Base-by-base conservation (phyloP, 35 echinoderm and acorn worm species). In the Amphiura filiformis region DNA sequence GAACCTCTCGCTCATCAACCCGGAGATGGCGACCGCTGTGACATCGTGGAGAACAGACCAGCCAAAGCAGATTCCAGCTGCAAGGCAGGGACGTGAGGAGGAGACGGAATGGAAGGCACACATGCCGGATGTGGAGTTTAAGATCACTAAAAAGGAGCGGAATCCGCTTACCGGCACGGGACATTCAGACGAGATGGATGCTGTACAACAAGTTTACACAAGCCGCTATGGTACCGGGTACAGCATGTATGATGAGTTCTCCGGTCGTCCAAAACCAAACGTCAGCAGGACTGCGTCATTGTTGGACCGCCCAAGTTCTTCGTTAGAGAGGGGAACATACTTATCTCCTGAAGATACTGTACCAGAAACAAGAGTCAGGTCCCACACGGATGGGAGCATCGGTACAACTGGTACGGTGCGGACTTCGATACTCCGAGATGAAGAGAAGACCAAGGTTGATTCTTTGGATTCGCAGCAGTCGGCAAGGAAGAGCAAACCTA, bases 161-260 rank as follows among this genome's bases (percentile, higher is more conserved):
- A 85, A 34, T 26, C 49, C 33, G 22, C 83, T 65, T 30, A 85
- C 83, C 20, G 61, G 61, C 9, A 70, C 61, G 26, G 61, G 61
- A 4, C 61, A 70, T 1, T 56, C 47, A 2, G 37, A 33, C 7
- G 83, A 85, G 47, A 84, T 34, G 31, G 49, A 84, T 15, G 83
- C 56, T 20, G 34, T 64, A 34, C 83, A 65, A 35, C 36, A 64
- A 36, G 49, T 61, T 0, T 85, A 85, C 56, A 65, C 83, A 34
- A 85, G 83, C 35, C 44, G 56, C 9, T 85, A 85, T 61, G 83
- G 83, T n/a, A 85, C 83, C 0, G 56, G 78, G 9, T 87, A 89
- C 61, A 95, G 86, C 61, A 95, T 95, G 88, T 95, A 95, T 38
- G 93, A 92, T 35, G 93, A 95, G 56, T 95, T 95, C 35, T 91